Evolutionary conservation across 2,888 invertebrate species (phyloP), one percentile per base, ranked within the genome.

Genomic region (Lamproptera curius): DNA sequence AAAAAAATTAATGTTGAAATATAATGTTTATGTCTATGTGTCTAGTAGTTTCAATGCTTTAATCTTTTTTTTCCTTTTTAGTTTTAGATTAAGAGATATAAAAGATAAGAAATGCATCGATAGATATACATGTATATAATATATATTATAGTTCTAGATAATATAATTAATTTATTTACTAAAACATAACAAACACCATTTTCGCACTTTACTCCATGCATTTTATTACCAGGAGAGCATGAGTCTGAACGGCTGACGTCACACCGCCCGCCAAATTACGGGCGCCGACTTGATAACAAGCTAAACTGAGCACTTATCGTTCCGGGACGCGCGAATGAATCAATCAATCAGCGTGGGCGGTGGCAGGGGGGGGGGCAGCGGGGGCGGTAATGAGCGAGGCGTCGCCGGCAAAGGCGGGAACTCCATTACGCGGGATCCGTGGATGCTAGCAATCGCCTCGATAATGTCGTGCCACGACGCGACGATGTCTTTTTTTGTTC

Each of bases 221-320:
- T 8, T 40, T n/a, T 26, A 5, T 3, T 6, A 48, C 16, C 38
- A 38, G 33, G 34, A 16, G 31, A n/a, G 23, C 42, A 48, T 48
- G 26, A 5, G 20, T 5, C 20, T 3, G 6, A 20, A 35, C 14
- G 26, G 37, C 16, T 16, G 33, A 35, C 36, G 16, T 15, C 33
- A 20, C 39, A 15, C 40, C 45, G 41, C 42, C 38, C 44, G 47
- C 52, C 50, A 47, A 55, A 55, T 49, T 55, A 54, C 52, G 47
- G 51, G 16, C 16, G 4, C 14, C 55, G 45, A 59, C 62, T 66
- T 73, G 76, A 76, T 76, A 76, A 76, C 73, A 69, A 69, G 70
- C 67, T 69, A 67, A 69, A 67, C 69, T 67, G 70, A 68, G 66
- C 75, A 73, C 76, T 76, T 75, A 75, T 70, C 74, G 74, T 67